These are phyloP conservation scores for Pterophyllum scalare DNA, from an alignment of 2,113 vertebrate species.

Conservation along the genomic window DNA sequence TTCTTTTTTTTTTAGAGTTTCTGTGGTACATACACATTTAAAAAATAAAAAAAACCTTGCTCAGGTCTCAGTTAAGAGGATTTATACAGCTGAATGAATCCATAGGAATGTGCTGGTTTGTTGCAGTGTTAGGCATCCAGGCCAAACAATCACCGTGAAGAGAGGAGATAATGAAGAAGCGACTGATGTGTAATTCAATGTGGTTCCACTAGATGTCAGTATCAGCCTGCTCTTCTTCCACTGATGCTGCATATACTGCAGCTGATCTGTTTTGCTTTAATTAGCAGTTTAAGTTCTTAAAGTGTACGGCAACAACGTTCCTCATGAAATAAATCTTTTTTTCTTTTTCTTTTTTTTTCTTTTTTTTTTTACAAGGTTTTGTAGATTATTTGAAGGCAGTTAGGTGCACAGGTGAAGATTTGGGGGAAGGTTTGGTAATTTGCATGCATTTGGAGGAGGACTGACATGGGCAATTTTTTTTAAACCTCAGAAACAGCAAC, in stretches of 20 bases:
- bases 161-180: background rate
- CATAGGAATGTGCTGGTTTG: background rate
- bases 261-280: background rate
- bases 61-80: background rate
- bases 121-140: background rate
- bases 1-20: background rate
- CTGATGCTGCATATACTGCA: background rate
- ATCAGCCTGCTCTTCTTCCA: background rate
- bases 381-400: background rate
- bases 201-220: conserved; percentile 67
- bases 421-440: background rate
- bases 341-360: background rate
- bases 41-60: no score
- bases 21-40: background rate
- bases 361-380: background rate
- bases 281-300: background rate
- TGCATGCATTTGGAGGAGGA: background rate
- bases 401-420: background rate
- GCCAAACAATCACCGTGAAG: background rate
- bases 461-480: background rate
- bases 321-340: background rate
- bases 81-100: background rate
- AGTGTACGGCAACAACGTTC: background rate
- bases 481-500: background rate
- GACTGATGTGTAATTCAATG: conserved; percentile 4